These are phyloP conservation scores for Drosophila yakuba DNA, from an alignment of 1,140 invertebrate species.

Conservation along the genomic window DNA sequence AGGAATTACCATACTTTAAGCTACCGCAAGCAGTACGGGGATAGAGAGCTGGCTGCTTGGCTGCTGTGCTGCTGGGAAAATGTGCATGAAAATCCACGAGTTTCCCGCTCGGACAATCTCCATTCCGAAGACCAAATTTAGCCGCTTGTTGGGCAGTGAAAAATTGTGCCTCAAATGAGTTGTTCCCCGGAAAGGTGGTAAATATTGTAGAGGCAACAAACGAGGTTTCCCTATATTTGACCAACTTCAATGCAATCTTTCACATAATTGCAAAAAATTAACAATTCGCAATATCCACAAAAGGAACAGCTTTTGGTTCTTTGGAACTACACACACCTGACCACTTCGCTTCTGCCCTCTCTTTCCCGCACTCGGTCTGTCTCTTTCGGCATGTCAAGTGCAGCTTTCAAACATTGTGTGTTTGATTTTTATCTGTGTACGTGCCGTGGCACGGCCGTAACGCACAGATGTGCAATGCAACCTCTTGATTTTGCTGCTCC, in stretches of 20 bases:
- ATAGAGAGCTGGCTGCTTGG: background rate
- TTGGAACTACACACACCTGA: no score
- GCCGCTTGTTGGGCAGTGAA: background rate
- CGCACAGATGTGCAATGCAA: conserved; percentile 14
- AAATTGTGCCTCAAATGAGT: no score
- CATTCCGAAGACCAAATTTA: conserved; percentile 23
- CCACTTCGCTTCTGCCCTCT: no score
- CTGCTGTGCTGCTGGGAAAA: conserved; percentile 6
- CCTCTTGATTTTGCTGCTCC: background rate
- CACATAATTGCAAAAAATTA: no score
- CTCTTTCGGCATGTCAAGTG: background rate
- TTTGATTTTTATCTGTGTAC: conserved; percentile 70
- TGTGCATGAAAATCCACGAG: conserved; percentile 30
- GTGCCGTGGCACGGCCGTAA: conserved; percentile 38
- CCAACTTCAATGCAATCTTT: no score
- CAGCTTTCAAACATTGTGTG: conserved; percentile 60
- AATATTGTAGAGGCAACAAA: background rate
- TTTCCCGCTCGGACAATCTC: conserved; percentile 22
- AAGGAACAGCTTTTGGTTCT: no score
- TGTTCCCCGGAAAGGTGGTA: no score
- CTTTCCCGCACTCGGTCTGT: no score
- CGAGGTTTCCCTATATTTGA: no score
- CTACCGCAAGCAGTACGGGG: conserved; percentile 57
- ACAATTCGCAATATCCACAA: no score
- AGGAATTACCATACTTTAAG: conserved; percentile 80